phyloP scores from a whole-genome alignment of 1,140 invertebrate genomes.

The Babylonia areolata region DNA sequence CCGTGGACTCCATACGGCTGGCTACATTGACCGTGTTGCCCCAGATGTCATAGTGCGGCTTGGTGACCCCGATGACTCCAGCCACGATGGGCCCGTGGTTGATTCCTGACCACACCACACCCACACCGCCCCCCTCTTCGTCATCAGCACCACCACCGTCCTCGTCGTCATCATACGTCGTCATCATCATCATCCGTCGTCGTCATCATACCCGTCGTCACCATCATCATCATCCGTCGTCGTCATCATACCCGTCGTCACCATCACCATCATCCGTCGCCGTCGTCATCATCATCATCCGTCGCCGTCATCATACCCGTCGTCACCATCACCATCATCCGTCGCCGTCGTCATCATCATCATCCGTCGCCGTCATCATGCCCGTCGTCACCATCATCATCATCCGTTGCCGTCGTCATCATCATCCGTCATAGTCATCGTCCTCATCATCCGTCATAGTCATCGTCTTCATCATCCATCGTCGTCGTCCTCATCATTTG shows the following conservation, averaged over 20 bases:
- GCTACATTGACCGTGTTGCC: constrained; percentile 96
- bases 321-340: not conserved
- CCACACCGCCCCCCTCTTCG: too few species aligned
- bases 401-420: not conserved
- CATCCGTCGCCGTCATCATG: not conserved
- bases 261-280: not conserved
- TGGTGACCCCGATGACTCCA: constrained; percentile 91
- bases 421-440: constrained; percentile 29
- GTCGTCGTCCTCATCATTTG: not conserved
- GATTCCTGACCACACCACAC: constrained; percentile 53
- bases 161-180: not conserved
- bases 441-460: constrained; percentile 34
- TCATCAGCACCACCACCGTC: too few species aligned
- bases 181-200: constrained; percentile 7
- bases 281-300: constrained; percentile 15
- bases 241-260: not conserved
- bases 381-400: not conserved
- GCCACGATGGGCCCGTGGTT: constrained; percentile 86
- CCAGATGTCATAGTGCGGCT: constrained; percentile 80
- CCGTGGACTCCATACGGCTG: constrained; percentile 96
- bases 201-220: constrained; percentile 25
- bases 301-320: constrained; percentile 8
- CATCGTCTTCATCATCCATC: not conserved
- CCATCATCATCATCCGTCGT: constrained; percentile 28
- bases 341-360: not conserved